Conservation (phyloP, 2,113 vertebrate genomes). For the Psittacara wagleri region DNA sequence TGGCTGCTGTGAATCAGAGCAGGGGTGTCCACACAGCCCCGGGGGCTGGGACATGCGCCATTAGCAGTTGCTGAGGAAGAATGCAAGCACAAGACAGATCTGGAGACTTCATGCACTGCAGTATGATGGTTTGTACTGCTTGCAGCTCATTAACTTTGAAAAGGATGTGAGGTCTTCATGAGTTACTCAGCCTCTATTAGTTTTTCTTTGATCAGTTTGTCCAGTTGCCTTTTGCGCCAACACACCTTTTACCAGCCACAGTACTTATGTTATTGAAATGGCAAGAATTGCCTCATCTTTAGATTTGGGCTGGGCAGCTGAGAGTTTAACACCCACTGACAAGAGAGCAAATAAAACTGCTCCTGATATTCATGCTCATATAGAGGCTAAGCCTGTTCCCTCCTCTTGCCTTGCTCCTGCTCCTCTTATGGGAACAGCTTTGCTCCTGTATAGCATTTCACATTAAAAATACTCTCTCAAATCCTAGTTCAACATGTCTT, state of each 20-base stretch:
- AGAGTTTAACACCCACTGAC: background rate
- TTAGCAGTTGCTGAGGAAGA: background rate
- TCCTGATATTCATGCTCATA: background rate
- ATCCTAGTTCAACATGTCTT: background rate
- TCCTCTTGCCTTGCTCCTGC: background rate
- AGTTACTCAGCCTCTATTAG: background rate
- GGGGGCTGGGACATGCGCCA: accelerated
- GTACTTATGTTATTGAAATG: background rate
- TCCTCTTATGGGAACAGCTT: background rate
- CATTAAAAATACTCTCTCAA: background rate
- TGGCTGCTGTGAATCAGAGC: background rate
- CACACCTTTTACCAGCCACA: background rate
- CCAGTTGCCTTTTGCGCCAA: background rate
- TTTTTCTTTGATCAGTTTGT: background rate
- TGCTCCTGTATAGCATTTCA: background rate
- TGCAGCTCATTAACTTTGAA: background rate
- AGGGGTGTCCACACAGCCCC: background rate
- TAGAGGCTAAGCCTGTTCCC: background rate
- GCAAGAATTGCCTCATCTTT: background rate
- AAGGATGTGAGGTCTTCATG: background rate
- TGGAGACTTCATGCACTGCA: background rate
- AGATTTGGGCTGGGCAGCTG: background rate
- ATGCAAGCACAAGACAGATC: accelerated
- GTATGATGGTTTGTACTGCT: background rate
- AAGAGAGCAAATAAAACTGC: background rate